Conservation (phyloP, 2,888 invertebrate species). For the Mesochorus sp. region DNA sequence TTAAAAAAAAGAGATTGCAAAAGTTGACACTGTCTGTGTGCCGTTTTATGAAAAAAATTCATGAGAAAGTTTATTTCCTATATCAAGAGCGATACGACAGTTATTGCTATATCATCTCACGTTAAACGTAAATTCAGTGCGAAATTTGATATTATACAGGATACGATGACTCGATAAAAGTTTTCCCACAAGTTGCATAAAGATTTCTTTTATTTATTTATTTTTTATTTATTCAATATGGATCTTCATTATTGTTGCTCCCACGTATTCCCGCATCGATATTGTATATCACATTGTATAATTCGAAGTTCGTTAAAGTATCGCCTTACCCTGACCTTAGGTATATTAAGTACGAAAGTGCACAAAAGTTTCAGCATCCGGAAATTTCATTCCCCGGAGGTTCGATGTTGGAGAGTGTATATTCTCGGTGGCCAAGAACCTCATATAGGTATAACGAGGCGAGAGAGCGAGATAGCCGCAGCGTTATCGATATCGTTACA, state of each 20-base stretch:
- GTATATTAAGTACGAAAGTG: not conserved
- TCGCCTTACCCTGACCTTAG: too few relatives aligned
- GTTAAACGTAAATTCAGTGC: not conserved
- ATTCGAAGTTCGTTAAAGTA: too few relatives aligned
- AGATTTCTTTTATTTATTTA: not conserved
- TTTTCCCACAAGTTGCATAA: not conserved
- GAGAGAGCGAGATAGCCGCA: slow-evolving; percentile 28
- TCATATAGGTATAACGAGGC: slow-evolving; percentile 5
- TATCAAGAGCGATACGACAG: not conserved
- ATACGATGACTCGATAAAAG: not conserved
- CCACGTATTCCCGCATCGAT: too few relatives aligned
- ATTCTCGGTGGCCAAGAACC: slow-evolving; percentile 8
- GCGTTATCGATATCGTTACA: slow-evolving; percentile 61
- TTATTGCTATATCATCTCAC: not conserved
- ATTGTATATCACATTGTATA: too few relatives aligned
- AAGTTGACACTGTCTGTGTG: too few relatives aligned
- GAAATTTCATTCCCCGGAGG: not conserved
- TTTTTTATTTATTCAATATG: not conserved
- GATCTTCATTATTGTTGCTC: too few relatives aligned
- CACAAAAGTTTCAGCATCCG: not conserved
- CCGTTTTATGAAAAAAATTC: too few relatives aligned
- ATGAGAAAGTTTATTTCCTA: too few relatives aligned
- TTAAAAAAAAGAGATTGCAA: slow-evolving; percentile 43
- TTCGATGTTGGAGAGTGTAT: not conserved
- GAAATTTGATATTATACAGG: not conserved